Base-by-base conservation (phyloP, 64 coral and sea anemone genomes). In the Pocillopora damicornis region DNA sequence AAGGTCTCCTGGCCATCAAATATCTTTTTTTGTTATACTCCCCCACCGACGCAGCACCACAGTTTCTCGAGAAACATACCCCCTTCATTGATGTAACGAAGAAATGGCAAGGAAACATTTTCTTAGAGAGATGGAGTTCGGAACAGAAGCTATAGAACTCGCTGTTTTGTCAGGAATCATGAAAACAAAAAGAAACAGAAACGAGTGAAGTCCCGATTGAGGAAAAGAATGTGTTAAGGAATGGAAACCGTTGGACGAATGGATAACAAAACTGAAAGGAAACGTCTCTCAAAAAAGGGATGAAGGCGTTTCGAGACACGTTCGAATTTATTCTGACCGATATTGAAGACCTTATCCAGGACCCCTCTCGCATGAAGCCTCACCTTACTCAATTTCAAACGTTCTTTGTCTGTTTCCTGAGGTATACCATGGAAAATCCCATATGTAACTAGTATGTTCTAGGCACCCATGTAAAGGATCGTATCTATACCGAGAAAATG, bases 81-180 rank as follows among this genome's bases (percentile, higher is more conserved):
- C 30, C 30, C 30, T 30, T 30, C 30, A 5, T 1, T 18, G 13
- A 20, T 15, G 12, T 7, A 76, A 76, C 36, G 30, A 76, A 16
- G 74, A 76, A 37, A 35, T 76, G 74, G 74, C 74, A 76, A 76
- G 13, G 36, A 76, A 63, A 63, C 61, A 17, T 63, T 63, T 63
- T 17, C 1, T 63, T 10, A 63, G 61, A 9, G 61, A 9, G 13
- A 76, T 42, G 35, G 74, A 38, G 11, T 76, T 76, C 74, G 26
- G 38, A 38, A 76, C 35, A 37, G 74, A 76, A 76, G 74, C 74
- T 42, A 11, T 35, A 76, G 20, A 76, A 76, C 30, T 35, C 36
- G 30, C 74, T 30, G 30, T 30, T 76, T 13, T 76, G 35, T 76
- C 74, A 76, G 74, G 30, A 76, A 76, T 76, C 74, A 1, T 76